A percentile compares a stretch with the other conserved stretches of the same genome.
These are phyloP conservation scores for Cacajao melanocephalus DNA, from an alignment of 2,797 vertebrate genomes.

Conservation along the genomic window DNA sequence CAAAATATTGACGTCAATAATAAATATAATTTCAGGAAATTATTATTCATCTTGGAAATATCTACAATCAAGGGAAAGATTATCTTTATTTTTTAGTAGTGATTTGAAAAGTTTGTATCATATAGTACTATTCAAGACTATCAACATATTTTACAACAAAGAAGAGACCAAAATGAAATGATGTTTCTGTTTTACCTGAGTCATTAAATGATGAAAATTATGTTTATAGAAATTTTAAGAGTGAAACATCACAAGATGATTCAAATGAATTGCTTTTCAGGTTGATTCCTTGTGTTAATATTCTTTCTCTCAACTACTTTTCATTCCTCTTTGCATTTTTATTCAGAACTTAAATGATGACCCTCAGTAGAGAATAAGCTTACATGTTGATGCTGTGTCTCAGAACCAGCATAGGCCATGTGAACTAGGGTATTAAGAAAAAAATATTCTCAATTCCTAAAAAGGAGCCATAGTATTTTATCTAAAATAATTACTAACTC, in stretches of 20 bases:
- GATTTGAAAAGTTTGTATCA: neutral
- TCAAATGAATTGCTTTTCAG: neutral
- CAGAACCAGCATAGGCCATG: neutral
- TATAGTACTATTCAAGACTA: neutral
- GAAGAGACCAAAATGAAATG: neutral
- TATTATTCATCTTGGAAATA: neutral
- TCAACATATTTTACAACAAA: neutral
- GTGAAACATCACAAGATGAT: neutral
- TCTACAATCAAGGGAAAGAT: neutral
- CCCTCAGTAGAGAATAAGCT: neutral
- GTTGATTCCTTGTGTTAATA: neutral
- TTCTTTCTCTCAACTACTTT: neutral
- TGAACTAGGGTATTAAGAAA: neutral
- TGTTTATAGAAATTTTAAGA: neutral
- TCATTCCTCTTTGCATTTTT: neutral
- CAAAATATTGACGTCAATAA: neutral
- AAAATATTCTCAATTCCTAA: neutral
- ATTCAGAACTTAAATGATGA: conserved; percentile 30
- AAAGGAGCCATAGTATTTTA: neutral
- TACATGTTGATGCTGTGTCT: neutral
- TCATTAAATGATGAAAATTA: neutral
- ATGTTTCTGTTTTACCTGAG: neutral
- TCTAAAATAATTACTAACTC: neutral
- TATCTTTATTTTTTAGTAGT: neutral
- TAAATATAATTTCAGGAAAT: neutral